Percentiles rank a stretch among this genome's conserved stretches.
These are phyloP conservation scores for Leptinotarsa texana DNA, from an alignment of 1,140 invertebrate species.

Conservation along the genomic window DNA sequence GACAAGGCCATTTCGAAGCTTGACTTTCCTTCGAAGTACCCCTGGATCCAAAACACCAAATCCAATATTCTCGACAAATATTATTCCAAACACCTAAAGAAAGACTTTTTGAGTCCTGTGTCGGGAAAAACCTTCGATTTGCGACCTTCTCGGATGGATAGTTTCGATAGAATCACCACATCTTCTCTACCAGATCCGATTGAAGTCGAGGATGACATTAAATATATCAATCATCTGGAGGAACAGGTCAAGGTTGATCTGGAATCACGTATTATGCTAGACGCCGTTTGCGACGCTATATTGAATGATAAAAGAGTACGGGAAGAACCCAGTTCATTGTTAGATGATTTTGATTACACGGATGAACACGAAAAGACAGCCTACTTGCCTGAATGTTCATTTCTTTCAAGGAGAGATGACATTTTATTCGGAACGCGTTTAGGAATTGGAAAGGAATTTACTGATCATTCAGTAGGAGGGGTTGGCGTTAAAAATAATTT, in stretches of 20 bases:
- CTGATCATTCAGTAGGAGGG: too few species aligned
- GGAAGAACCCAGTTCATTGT: not conserved
- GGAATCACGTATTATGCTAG: conserved; percentile 19
- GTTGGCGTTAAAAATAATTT: too few species aligned
- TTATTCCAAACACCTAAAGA: not conserved
- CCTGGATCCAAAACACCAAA: not conserved
- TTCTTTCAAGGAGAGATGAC: too few species aligned
- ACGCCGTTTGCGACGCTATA: conserved; percentile 19
- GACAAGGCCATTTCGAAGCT: conserved; percentile 8
- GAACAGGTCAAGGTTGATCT: conserved; percentile 10
- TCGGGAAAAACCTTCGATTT: conserved; percentile 13
- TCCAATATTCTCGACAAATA: conserved; percentile 18
- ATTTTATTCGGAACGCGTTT: too few species aligned
- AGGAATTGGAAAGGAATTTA: too few species aligned
- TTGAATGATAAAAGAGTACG: conserved; percentile 1
- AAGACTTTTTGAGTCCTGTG: conserved; percentile 6
- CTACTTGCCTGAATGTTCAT: too few species aligned
- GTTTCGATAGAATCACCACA: not conserved
- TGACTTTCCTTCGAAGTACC: not conserved
- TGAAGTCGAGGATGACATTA: conserved; percentile 13
- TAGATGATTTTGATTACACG: conserved; percentile 1
- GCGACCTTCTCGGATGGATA: not conserved
- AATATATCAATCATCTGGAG: conserved; percentile 3
- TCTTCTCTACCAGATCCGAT: conserved; percentile 11
- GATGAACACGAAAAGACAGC: not conserved